Evolutionary conservation across 1,140 invertebrate genomes (phyloP).

Genomic region (Scaptodrosophila lebanonensis): DNA sequence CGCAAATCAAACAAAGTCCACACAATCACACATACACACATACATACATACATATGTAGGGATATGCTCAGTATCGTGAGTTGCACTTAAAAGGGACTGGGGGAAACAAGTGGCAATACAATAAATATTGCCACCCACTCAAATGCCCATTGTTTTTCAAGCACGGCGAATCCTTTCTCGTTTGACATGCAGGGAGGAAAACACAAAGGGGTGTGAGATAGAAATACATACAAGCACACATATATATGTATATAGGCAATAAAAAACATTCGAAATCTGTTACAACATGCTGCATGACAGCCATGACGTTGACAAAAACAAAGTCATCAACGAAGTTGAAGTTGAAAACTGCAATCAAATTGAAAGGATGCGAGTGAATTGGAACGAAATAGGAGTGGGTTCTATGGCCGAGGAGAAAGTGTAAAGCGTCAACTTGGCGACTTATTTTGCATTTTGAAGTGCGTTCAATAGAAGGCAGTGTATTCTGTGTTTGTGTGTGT

Average conservation of each 20-base stretch:
- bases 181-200: not conserved
- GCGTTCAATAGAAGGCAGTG: too few relatives aligned
- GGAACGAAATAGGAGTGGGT: too few relatives aligned
- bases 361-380: not conserved
- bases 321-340: slow-evolving; percentile 60
- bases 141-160: not conserved
- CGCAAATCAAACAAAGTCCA: slow-evolving; percentile 41
- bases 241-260: not conserved
- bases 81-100: slow-evolving; percentile 8
- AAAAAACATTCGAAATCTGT: slow-evolving; percentile 34
- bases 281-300: slow-evolving; percentile 16
- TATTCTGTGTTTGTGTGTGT: slow-evolving; percentile 1
- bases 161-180: not conserved
- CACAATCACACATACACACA: slow-evolving; percentile 25
- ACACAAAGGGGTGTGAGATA: slow-evolving; percentile 20
- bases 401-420: slow-evolving; percentile 1
- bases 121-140: slow-evolving; percentile 38
- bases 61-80: slow-evolving; percentile 33
- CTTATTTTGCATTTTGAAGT: slow-evolving; percentile 50
- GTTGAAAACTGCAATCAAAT: slow-evolving; percentile 57
- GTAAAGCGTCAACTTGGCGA: slow-evolving; percentile 38
- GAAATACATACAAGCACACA: too few relatives aligned
- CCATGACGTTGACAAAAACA: slow-evolving; percentile 58
- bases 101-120: slow-evolving; percentile 32
- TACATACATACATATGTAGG: not conserved